Evolutionary conservation across 2,888 invertebrate genomes (phyloP).

Genomic region (Nemotelus pantherinus): DNA sequence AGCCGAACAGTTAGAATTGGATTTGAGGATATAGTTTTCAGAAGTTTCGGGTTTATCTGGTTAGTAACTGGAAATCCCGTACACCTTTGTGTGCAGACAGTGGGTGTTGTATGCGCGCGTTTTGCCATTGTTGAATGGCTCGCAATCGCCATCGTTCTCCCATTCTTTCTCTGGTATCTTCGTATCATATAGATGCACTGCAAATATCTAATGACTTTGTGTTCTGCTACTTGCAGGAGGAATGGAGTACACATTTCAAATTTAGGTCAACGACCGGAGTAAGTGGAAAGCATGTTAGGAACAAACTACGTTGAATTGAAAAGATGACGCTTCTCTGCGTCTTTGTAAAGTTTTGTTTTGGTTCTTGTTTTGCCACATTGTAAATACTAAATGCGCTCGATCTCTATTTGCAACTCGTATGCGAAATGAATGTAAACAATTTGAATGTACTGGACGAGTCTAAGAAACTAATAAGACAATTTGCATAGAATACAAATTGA

Average conservation of each 20-base stretch:
- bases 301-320: too few relatives aligned
- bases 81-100: background rate
- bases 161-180: background rate
- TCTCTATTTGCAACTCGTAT: too few relatives aligned
- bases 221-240: background rate
- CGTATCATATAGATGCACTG: background rate
- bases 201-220: background rate
- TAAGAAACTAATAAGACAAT: too few relatives aligned
- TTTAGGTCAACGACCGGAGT: constrained; percentile 51
- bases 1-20: too few relatives aligned
- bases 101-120: constrained; percentile 34
- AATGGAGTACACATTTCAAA: constrained; percentile 28
- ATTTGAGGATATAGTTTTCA: too few relatives aligned
- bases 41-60: background rate
- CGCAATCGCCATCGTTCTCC: background rate
- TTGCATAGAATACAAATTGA: too few relatives aligned
- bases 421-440: too few relatives aligned
- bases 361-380: too few relatives aligned
- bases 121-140: constrained; percentile 12
- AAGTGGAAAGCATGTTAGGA: background rate
- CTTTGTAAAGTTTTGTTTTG: too few relatives aligned
- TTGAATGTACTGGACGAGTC: too few relatives aligned
- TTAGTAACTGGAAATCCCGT: constrained; percentile 8
- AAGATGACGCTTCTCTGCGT: too few relatives aligned
- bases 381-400: too few relatives aligned